Base-by-base conservation (phyloP, 2,888 invertebrate species). In the Nymphalis urticae region DNA sequence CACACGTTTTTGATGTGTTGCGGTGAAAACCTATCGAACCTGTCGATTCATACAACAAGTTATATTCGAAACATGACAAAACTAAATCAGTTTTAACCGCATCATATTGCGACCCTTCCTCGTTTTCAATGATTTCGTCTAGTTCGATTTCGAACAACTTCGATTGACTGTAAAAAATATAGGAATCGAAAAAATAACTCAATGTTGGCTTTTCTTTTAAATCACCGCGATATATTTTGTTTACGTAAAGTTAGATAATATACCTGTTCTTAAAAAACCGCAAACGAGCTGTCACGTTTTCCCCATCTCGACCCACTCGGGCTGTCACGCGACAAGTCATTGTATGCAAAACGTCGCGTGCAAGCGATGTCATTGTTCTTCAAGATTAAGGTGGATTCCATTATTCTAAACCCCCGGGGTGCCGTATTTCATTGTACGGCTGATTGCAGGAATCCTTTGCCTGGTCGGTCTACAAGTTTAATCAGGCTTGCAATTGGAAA, bases 311-410 rank as follows among this genome's bases (percentile, higher is more conserved):
- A 42, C 51, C 64, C 66, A 60, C 62, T 64, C 70, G 62, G 50
- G 48, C 58, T 70, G 72, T 70, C 72, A 69, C 67, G 59, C 67
- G 61, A 58, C 70, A 54, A 56, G 72, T 70, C 73, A 74, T 74
- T 90, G 89, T 91, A 91, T 90, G 89, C 88, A 88, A 89, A 89
- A 85, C 86, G 89, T 90, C 89, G 82, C 82, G 82, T 78, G 83
- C 90, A 89, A 88, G 83, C 85, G 78, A 71, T 79, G 75, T 82
- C 83, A 91, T 92, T 92, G 91, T 92, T 86, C 87, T 79, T 82
- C 83, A 84, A 91, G 90, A 91, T 89, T 89, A 90, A 86, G 86
- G 81, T 79, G 80, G 79, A 81, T 81, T 85, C 86, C 86, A 89
- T 90, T 90, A 89, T 88, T 86, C 83, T 79, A 74, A 76, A 71